Conservation (phyloP, 2,888 invertebrate genomes). For the Euplagia quadripunctaria region DNA sequence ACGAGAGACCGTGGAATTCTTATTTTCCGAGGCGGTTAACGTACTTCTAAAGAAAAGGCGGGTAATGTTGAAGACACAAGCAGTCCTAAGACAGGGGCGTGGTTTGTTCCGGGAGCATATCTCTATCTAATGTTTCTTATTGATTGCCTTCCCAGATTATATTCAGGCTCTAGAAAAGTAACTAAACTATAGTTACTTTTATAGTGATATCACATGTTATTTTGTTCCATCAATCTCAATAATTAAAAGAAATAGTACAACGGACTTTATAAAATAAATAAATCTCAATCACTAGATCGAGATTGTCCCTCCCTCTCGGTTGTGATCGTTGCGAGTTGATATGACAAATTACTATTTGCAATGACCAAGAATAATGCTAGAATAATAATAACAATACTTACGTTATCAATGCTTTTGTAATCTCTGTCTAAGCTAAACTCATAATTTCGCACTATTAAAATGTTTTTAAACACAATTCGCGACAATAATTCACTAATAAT, state of each 20-base stretch:
- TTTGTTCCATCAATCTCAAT: neutral
- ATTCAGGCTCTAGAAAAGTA: neutral
- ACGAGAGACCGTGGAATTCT: too few species aligned
- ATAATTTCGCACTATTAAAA: neutral
- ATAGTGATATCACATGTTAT: neutral
- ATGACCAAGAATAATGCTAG: neutral
- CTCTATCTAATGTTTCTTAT: too few species aligned
- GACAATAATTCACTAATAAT: neutral
- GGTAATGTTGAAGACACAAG: too few species aligned
- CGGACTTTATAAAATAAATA: conserved; percentile 40
- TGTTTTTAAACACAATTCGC: neutral
- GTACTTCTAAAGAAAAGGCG: too few species aligned
- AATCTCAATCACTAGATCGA: conserved; percentile 44
- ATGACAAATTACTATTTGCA: conserved; percentile 4
- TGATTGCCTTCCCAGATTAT: neutral
- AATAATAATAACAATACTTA: neutral
- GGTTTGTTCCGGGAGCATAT: too few species aligned
- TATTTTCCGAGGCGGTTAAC: too few species aligned
- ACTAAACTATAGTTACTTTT: neutral
- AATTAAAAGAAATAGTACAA: conserved; percentile 44
- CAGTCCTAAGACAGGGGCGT: too few species aligned
- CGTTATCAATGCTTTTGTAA: neutral
- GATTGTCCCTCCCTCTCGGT: conserved; percentile 47
- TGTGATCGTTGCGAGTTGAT: conserved; percentile 21
- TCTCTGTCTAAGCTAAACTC: neutral